Evolutionary conservation across 2,797 vertebrate genomes (phyloP).

Genomic region (Distichodus sexfasciatus): DNA sequence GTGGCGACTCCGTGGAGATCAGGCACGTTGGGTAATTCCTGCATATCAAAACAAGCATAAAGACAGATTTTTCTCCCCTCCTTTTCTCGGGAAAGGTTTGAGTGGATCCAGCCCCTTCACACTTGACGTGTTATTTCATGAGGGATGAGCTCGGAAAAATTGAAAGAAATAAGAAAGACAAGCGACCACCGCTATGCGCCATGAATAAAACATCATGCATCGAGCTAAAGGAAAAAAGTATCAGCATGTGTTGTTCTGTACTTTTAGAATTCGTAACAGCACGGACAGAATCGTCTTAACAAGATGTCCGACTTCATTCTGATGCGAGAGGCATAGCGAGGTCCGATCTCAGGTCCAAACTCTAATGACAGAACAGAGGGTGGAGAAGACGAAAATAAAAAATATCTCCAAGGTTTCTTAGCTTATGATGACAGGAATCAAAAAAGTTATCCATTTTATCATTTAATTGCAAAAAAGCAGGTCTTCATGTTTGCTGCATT

Average conservation of each 20-base stretch:
- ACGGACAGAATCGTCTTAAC: constrained; percentile 71
- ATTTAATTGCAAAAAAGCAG: too few species aligned
- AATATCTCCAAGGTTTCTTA: too few species aligned
- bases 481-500: too few species aligned
- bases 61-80: constrained; percentile 19
- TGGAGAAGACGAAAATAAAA: not conserved
- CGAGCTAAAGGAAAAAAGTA: constrained; percentile 60
- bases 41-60: constrained; percentile 26
- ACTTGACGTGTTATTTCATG: constrained; percentile 35
- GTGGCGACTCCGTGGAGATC: not conserved
- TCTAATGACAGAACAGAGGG: not conserved
- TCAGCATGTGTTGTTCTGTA: constrained; percentile 69
- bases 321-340: constrained; percentile 60
- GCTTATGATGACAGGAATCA: too few species aligned
- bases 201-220: constrained; percentile 75
- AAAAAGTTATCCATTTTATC: too few species aligned
- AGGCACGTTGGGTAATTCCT: not conserved
- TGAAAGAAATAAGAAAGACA: constrained; percentile 69
- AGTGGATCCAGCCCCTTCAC: constrained; percentile 23
- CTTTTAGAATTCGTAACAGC: constrained; percentile 66
- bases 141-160: constrained; percentile 55
- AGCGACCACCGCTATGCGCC: constrained; percentile 62
- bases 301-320: constrained; percentile 62
- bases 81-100: constrained; percentile 30
- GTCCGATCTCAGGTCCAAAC: constrained; percentile 60